phyloP scores from a whole-genome alignment of 2,113 vertebrate genomes.

The Cavia porcellus region DNA sequence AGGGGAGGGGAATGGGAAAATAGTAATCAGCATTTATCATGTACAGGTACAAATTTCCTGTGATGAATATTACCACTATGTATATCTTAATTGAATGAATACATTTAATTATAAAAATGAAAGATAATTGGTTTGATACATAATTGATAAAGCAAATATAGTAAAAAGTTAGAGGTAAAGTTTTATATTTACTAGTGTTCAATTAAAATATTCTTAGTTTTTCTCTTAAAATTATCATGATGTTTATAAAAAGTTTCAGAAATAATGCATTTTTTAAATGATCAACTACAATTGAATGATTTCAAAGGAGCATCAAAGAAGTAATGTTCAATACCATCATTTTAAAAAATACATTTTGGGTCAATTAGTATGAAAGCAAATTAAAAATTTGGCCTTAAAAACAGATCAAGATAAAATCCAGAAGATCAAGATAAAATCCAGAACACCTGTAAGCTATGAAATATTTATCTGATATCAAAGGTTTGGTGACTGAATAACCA shows the following conservation, averaged over 20 bases:
- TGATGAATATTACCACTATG: no score
- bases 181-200: slow-evolving; percentile 3
- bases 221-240: slow-evolving; percentile 1
- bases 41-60: no score
- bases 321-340: background rate
- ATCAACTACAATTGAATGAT: background rate
- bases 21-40: no score
- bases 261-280: background rate
- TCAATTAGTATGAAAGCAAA: slow-evolving; percentile 34
- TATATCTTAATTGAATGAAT: no score
- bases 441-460: background rate
- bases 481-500: background rate
- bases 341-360: background rate
- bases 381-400: slow-evolving; percentile 14
- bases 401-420: slow-evolving; percentile 18
- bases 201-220: slow-evolving; percentile 24
- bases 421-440: slow-evolving; percentile 16
- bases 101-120: background rate
- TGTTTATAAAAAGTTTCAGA: slow-evolving; percentile 20
- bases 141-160: background rate
- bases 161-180: background rate
- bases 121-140: background rate
- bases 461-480: slow-evolving; percentile 37
- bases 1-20: no score
- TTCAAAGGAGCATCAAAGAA: slow-evolving; percentile 23